Conservation (phyloP, 2,888 invertebrate species). For the Brachyptera putata region DNA sequence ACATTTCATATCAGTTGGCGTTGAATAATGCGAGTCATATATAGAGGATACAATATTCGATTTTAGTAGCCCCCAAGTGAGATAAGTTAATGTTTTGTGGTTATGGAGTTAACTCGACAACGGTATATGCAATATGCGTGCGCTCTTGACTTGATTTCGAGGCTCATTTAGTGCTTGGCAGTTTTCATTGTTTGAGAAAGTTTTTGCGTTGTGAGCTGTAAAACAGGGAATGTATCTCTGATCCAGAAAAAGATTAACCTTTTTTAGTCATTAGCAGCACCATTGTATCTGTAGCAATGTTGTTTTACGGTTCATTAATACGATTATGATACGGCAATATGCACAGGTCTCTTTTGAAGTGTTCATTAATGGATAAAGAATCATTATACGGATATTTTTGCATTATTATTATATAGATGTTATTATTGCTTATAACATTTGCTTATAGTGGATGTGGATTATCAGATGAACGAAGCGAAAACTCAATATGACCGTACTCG, state of each 20-base stretch:
- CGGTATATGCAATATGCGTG: conserved; percentile 18
- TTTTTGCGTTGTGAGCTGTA: background rate
- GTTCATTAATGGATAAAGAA: too few species aligned
- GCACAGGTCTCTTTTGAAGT: too few species aligned
- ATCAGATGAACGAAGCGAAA: too few species aligned
- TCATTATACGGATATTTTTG: too few species aligned
- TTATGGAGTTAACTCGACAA: background rate
- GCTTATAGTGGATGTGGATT: too few species aligned
- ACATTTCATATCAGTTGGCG: background rate
- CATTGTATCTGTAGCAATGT: conserved; percentile 10
- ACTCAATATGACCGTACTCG: too few species aligned
- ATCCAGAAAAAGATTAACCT: background rate
- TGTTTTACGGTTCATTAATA: conserved; percentile 8
- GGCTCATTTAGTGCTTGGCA: too few species aligned
- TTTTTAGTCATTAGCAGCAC: conserved; percentile 2
- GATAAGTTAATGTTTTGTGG: conserved; percentile 22
- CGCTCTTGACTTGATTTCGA: conserved; percentile 3
- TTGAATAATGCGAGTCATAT: conserved; percentile 9
- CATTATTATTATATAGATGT: too few species aligned
- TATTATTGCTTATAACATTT: too few species aligned
- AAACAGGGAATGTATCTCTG: conserved; percentile 2
- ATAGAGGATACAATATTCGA: conserved; percentile 11
- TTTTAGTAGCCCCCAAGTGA: background rate
- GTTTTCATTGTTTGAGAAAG: too few species aligned
- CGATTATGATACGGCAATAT: too few species aligned